Conservation (phyloP, 2,113 vertebrate genomes). For the Progne subis region DNA sequence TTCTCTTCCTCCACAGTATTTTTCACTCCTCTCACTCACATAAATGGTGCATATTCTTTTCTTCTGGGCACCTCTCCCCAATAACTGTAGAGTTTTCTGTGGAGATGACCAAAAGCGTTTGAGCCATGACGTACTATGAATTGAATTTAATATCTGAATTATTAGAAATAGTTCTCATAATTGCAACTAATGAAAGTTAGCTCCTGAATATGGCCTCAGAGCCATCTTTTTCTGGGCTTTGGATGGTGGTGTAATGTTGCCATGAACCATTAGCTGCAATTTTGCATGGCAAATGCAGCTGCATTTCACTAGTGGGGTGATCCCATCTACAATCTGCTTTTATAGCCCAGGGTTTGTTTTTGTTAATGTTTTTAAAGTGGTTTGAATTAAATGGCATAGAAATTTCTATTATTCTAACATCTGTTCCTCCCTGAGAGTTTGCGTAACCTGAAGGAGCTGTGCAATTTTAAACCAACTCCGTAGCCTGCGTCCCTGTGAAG, state of each 20-base stretch:
- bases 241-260: neutral
- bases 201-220: neutral
- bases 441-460: neutral
- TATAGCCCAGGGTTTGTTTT: neutral
- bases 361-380: neutral
- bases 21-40: neutral
- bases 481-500: neutral
- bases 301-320: neutral
- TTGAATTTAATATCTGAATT: conserved; percentile 25
- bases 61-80: conserved; percentile 29
- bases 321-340: neutral
- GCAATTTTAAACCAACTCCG: neutral
- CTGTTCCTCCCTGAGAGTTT: neutral
- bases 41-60: neutral
- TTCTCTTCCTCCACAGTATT: neutral
- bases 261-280: neutral
- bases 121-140: neutral
- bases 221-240: neutral
- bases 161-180: conserved; percentile 51
- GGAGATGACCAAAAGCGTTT: conserved; percentile 41
- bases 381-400: neutral
- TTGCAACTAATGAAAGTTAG: conserved; percentile 10
- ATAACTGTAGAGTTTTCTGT: conserved; percentile 19
- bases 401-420: neutral
- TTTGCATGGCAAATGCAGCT: neutral